Percentiles rank a stretch among this genome's conserved stretches.
Conservation (phyloP, 2,113 vertebrate species). For the Ia io region DNA sequence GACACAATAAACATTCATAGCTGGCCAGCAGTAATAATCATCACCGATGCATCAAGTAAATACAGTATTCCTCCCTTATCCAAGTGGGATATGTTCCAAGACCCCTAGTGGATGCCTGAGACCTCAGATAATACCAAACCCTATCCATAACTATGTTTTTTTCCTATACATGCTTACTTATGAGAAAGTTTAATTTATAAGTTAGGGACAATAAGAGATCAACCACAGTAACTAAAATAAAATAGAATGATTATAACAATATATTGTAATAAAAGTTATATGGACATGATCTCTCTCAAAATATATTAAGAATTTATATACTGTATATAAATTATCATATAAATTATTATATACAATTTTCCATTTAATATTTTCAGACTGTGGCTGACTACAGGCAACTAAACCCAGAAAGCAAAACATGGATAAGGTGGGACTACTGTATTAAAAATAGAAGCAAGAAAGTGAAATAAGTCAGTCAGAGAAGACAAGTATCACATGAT, state of each 20-base stretch:
- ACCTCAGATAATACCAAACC: background rate
- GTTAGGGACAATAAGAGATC: background rate
- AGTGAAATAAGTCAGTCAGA: too few species aligned
- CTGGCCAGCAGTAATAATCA: constrained; percentile 27
- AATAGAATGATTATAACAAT: background rate
- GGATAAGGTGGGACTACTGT: background rate
- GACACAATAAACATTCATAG: background rate
- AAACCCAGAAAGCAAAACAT: background rate
- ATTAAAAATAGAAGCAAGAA: background rate
- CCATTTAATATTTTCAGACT: background rate
- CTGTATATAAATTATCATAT: too few species aligned
- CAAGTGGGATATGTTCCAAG: background rate
- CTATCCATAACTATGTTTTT: background rate
- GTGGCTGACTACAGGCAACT: background rate
- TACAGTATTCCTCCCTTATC: background rate
- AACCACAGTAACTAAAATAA: background rate
- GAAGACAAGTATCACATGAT: too few species aligned
- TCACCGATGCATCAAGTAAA: background rate
- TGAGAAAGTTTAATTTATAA: background rate
- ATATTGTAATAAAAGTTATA: background rate
- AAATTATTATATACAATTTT: background rate
- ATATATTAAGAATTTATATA: background rate
- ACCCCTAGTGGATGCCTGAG: background rate
- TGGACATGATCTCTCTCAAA: background rate
- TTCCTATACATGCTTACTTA: background rate